Evolutionary conservation across 1,140 invertebrate genomes (phyloP).

Genomic region (Vollenhovia emeryi): DNA sequence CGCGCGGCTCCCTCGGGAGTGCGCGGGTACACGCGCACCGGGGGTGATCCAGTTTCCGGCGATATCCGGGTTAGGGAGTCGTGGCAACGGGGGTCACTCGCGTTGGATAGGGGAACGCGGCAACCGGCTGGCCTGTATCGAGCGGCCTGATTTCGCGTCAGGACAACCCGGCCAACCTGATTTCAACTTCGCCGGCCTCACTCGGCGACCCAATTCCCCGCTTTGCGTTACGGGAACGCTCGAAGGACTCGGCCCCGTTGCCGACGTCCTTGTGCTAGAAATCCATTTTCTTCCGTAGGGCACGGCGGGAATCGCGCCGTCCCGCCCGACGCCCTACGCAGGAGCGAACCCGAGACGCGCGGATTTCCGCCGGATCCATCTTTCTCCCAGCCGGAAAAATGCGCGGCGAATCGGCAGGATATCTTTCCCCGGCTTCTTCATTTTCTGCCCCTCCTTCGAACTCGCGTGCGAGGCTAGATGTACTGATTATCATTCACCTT

Average conservation of each 20-base stretch:
- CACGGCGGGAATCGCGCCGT: neutral
- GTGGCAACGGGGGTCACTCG: constrained; percentile 75
- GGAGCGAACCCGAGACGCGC: neutral
- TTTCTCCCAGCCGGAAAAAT: neutral
- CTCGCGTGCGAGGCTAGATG: neutral
- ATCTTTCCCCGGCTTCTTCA: neutral
- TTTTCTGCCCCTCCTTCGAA: neutral
- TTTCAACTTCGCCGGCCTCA: constrained; percentile 68
- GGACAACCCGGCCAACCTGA: constrained; percentile 78
- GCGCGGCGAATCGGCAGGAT: neutral
- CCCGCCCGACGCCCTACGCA: neutral
- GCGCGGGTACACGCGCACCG: neutral
- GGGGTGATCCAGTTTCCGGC: constrained; percentile 79
- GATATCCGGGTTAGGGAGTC: constrained; percentile 81
- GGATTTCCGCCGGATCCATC: neutral
- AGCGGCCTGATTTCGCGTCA: constrained; percentile 81
- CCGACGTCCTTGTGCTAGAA: constrained; percentile 66
- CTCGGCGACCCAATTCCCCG: constrained; percentile 69
- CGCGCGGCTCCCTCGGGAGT: constrained; percentile 16
- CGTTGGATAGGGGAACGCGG: constrained; percentile 66
- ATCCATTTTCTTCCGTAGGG: constrained; percentile 36
- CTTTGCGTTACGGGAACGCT: constrained; percentile 51
- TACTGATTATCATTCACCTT: neutral
- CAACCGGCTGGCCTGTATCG: constrained; percentile 80
- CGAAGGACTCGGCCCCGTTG: constrained; percentile 47